Percentiles rank a stretch among this genome's conserved stretches.
Evolutionary conservation across 2,888 invertebrate genomes (phyloP).

Genomic region (Drosophila kokeensis): DNA sequence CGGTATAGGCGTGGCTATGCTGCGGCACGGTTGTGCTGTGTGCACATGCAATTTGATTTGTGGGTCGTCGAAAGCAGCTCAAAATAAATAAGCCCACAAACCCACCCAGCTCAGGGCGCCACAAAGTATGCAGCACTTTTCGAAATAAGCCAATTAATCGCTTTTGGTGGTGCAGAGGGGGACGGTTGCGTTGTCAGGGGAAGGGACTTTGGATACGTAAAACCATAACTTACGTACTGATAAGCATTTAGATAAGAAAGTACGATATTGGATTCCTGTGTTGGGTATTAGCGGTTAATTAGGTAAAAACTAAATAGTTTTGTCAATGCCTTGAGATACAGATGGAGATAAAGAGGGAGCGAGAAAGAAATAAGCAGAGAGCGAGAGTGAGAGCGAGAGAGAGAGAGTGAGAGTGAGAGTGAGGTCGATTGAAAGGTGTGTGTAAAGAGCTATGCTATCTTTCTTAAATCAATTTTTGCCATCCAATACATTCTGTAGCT

Average conservation of each 20-base stretch:
- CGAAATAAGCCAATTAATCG: slow-evolving; percentile 57
- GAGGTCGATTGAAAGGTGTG: background rate
- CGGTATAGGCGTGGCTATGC: slow-evolving; percentile 26
- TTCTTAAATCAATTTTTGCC: background rate
- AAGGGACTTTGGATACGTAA: background rate
- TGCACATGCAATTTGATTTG: slow-evolving; percentile 61
- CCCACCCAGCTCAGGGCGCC: slow-evolving; percentile 34
- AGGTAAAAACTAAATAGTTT: background rate
- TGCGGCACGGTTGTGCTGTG: slow-evolving; percentile 55
- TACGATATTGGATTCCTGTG: background rate
- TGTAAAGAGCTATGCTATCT: background rate
- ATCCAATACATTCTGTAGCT: background rate
- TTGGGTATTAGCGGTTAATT: background rate
- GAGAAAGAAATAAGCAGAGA: background rate
- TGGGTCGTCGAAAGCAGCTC: slow-evolving; percentile 23
- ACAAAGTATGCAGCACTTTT: slow-evolving; percentile 57
- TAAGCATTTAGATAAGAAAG: background rate
- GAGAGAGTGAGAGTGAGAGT: background rate
- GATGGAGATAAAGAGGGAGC: background rate
- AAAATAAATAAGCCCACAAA: slow-evolving; percentile 9
- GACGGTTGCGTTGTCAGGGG: background rate
- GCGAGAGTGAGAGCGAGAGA: background rate
- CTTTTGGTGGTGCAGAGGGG: background rate
- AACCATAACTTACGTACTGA: background rate
- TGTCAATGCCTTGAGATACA: background rate